These are phyloP conservation scores for Saccostrea glomerata DNA, from an alignment of 1,140 invertebrate species.

Conservation along the genomic window DNA sequence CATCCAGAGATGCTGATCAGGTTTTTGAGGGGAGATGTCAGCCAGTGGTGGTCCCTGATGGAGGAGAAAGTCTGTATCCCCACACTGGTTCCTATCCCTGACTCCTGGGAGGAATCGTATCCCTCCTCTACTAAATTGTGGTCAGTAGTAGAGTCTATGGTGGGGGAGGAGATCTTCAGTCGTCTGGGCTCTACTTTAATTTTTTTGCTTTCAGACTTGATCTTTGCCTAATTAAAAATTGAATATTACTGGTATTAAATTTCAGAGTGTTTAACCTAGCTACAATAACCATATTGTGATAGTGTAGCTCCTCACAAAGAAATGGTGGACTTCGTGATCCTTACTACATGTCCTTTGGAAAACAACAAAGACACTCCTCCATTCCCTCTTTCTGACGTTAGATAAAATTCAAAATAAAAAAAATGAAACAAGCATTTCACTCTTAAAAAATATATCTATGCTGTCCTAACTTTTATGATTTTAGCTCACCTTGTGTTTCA, in stretches of 20 bases:
- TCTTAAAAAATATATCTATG: too few relatives aligned
- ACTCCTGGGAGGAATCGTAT: slow-evolving; percentile 50
- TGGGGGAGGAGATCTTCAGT: slow-evolving; percentile 71
- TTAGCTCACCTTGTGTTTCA: not conserved
- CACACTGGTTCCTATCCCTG: slow-evolving; percentile 39
- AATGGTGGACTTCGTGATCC: too few relatives aligned
- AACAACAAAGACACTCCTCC: too few relatives aligned
- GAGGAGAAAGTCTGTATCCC: slow-evolving; percentile 9
- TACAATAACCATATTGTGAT: too few relatives aligned
- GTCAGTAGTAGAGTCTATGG: slow-evolving; percentile 73
- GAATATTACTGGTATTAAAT: too few relatives aligned
- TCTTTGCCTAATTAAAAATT: not conserved
- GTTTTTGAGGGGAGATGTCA: slow-evolving; percentile 8
- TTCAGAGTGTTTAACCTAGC: too few relatives aligned
- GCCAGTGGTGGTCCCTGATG: not conserved
- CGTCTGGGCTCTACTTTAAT: slow-evolving; percentile 47
- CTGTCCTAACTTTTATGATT: not conserved
- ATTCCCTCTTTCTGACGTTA: too few relatives aligned
- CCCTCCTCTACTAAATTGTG: not conserved
- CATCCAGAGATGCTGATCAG: not conserved
- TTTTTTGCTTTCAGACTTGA: slow-evolving; percentile 20
- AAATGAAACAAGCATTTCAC: too few relatives aligned
- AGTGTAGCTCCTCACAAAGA: too few relatives aligned
- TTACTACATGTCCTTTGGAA: too few relatives aligned
- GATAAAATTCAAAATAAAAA: too few relatives aligned